phyloP scores from a whole-genome alignment of 1,140 invertebrate species.

The Drosophila nebulosa region DNA sequence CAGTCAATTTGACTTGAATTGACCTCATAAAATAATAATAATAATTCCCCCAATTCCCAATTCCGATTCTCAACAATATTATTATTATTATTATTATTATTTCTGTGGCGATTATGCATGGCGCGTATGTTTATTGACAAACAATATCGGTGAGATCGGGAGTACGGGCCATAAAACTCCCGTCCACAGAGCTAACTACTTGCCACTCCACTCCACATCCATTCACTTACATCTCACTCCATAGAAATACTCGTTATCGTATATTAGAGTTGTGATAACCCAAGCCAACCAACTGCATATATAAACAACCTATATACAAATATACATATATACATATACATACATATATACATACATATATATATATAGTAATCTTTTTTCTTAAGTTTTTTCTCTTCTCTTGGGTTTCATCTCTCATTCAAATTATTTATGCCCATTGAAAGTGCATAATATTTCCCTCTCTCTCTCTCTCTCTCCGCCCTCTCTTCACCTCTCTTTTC shows the following conservation, averaged over 20 bases:
- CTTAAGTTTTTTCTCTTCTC: not conserved
- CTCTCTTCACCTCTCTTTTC: no score
- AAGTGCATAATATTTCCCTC: constrained; percentile 35
- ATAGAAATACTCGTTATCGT: not conserved
- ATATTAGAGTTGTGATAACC: not conserved
- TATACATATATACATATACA: no score
- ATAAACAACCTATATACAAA: not conserved
- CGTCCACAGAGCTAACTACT: constrained; percentile 22
- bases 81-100: constrained; percentile 24
- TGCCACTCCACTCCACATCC: constrained; percentile 7
- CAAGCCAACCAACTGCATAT: not conserved
- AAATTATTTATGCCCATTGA: not conserved
- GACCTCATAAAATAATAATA: constrained; percentile 43
- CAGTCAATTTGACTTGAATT: constrained; percentile 19
- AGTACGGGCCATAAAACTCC: constrained; percentile 54
- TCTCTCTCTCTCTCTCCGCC: no score
- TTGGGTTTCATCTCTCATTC: not conserved
- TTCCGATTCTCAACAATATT: constrained; percentile 32
- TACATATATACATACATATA: constrained; percentile 10
- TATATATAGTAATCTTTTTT: not conserved
- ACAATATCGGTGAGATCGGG: constrained; percentile 48
- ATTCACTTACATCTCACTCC: not conserved
- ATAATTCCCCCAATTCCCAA: constrained; percentile 51
- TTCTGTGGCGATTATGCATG: constrained; percentile 64
- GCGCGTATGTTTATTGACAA: constrained; percentile 76